phyloP scores from a whole-genome alignment of 2,113 vertebrate genomes.

The Alligator mississippiensis region DNA sequence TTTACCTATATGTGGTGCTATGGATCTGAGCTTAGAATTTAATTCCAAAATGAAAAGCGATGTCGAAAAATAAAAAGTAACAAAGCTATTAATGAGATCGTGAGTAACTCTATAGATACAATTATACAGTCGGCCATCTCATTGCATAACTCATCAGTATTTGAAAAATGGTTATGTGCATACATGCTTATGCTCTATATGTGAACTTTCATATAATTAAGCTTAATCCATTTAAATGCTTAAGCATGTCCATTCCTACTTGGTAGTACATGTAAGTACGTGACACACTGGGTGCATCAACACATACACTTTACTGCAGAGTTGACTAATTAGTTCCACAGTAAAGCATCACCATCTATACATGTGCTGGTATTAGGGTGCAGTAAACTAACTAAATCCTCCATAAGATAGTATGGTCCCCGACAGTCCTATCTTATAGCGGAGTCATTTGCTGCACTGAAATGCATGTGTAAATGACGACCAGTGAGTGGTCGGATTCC shows the following conservation, averaged over 20 bases:
- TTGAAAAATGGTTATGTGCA: neutral
- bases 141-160: neutral
- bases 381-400: too few relatives aligned
- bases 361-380: too few relatives aligned
- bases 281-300: neutral
- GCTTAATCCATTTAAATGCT: neutral
- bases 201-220: neutral
- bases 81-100: neutral
- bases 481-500: too few relatives aligned
- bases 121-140: neutral
- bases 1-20: neutral
- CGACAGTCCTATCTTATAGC: too few relatives aligned
- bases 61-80: neutral
- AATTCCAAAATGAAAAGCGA: neutral
- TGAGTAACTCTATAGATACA: neutral
- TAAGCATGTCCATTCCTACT: neutral
- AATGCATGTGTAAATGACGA: too few relatives aligned
- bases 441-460: too few relatives aligned
- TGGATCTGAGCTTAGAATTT: slow-evolving; percentile 1
- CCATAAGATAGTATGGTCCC: too few relatives aligned
- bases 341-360: too few relatives aligned
- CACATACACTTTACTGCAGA: too few relatives aligned
- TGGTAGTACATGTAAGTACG: neutral
- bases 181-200: too few relatives aligned
- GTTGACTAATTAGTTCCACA: too few relatives aligned